Conservation (phyloP, 2,113 vertebrate species). For the Peromyscus leucopus region DNA sequence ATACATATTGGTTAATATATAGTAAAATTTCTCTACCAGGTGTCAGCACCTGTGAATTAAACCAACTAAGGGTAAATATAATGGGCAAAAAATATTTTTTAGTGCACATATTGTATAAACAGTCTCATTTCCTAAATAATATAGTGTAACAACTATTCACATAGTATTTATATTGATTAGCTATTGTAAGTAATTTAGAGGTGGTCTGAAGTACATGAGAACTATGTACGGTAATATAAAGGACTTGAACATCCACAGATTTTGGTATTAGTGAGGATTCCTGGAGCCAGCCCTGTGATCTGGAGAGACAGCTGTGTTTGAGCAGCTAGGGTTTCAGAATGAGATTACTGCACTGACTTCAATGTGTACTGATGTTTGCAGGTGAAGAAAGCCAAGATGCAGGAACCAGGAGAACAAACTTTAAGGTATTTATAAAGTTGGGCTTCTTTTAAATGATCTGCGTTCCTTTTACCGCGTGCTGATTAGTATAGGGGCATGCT, state of each 20-base stretch:
- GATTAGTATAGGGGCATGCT: not conserved
- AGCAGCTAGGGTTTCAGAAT: not conserved
- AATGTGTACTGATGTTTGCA: slow-evolving; percentile 81
- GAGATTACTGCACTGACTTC: not conserved
- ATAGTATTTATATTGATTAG: not conserved
- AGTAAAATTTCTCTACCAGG: not conserved
- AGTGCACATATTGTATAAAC: not conserved
- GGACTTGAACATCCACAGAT: not conserved
- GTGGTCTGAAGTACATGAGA: not conserved
- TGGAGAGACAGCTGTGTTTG: not conserved
- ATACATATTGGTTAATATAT: not conserved
- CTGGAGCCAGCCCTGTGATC: not conserved
- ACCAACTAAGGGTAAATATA: not conserved
- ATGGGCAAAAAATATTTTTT: not conserved
- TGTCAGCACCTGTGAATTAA: not conserved
- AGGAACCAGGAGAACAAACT: slow-evolving; percentile 88
- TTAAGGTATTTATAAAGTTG: slow-evolving; percentile 84
- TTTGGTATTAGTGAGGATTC: not conserved
- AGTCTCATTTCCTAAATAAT: not conserved
- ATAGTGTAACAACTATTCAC: not conserved
- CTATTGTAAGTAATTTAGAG: not conserved
- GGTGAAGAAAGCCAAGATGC: slow-evolving; percentile 92
- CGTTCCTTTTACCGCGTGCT: not conserved
- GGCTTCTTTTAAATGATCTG: slow-evolving; percentile 53
- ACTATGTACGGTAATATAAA: not conserved